Evolutionary conservation across 2,797 vertebrate genomes (phyloP).

Genomic region (Oreortyx pictus): DNA sequence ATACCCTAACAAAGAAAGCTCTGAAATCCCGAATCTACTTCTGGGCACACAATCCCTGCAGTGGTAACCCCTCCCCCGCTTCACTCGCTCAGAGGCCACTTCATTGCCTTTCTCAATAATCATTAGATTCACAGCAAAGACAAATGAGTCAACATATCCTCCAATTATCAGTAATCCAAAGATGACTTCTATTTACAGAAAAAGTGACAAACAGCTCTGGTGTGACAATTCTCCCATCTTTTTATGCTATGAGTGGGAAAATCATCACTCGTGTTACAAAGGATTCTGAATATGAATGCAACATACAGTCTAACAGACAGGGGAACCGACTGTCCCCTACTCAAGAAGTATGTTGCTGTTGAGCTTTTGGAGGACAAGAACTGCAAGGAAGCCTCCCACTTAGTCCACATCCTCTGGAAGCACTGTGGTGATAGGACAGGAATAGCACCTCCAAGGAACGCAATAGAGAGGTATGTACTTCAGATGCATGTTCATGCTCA

Average conservation of each 20-base stretch:
- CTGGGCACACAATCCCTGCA: neutral
- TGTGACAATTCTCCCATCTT: neutral
- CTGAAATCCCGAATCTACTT: neutral
- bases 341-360: neutral
- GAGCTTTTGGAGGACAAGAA: neutral
- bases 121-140: neutral
- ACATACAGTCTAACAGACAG: neutral
- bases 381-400: neutral
- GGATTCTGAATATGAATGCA: neutral
- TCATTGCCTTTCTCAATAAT: neutral
- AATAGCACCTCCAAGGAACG: neutral
- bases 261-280: neutral
- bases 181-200: neutral
- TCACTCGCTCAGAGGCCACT: neutral
- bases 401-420: neutral
- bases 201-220: neutral
- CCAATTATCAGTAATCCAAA: conserved; percentile 8
- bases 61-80: neutral
- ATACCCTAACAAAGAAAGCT: neutral
- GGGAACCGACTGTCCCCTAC: neutral
- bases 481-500: neutral
- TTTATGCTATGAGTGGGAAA: neutral
- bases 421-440: neutral
- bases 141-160: neutral
- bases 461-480: neutral